A percentile compares a stretch with the other conserved stretches of the same genome.
Evolutionary conservation across 2,113 vertebrate species (phyloP).

Genomic region (Chrysemys picta): DNA sequence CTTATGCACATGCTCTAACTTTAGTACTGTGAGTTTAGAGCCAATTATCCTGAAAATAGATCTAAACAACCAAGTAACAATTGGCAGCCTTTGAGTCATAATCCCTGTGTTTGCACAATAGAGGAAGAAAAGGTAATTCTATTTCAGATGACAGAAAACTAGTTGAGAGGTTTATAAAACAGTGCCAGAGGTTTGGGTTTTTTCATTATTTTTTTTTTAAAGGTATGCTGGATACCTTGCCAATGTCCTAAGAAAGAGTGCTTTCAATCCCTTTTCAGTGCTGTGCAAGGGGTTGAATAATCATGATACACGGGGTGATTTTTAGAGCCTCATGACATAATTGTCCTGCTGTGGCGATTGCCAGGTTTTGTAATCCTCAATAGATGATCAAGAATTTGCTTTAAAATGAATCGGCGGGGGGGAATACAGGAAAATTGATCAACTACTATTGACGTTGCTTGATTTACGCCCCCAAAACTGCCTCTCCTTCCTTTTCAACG

Average conservation of each 20-base stretch:
- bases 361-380: neutral
- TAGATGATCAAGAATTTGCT: neutral
- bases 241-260: neutral
- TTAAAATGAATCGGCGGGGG: neutral
- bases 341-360: neutral
- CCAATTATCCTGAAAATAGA: neutral
- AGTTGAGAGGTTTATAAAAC: neutral
- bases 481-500: too few relatives aligned
- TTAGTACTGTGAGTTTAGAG: neutral
- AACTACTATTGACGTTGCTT: neutral
- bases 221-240: neutral
- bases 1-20: neutral
- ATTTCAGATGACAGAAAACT: neutral
- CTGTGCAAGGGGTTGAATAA: neutral
- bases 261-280: neutral
- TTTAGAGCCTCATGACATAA: neutral
- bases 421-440: neutral
- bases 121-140: neutral
- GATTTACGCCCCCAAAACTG: too few relatives aligned
- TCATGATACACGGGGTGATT: too few relatives aligned
- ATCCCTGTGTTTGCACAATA: neutral
- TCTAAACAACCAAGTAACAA: neutral
- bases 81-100: neutral
- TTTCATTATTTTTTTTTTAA: neutral
- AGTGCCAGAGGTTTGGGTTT: neutral